Evolutionary conservation across 2,113 vertebrate species (phyloP).

Genomic region (Symphodus melops): DNA sequence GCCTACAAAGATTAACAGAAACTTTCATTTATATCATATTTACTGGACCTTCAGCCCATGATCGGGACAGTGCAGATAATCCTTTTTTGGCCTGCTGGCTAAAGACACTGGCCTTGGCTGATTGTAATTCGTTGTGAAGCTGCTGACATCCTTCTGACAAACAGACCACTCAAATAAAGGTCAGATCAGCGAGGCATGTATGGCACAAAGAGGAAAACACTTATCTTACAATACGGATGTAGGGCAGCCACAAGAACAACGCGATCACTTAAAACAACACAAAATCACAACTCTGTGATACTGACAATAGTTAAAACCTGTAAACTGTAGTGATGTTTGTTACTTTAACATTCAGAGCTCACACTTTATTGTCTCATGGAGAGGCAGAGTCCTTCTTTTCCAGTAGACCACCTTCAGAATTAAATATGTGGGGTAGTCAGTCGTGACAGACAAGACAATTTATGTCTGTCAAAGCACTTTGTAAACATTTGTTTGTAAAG

Average conservation of each 20-base stretch:
- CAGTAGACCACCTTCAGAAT: too few relatives aligned
- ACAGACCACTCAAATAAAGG: constrained; percentile 17
- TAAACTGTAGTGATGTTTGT: neutral
- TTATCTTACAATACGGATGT: neutral
- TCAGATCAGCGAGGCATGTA: constrained; percentile 26
- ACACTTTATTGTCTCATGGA: neutral
- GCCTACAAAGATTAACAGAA: neutral
- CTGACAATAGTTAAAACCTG: too few relatives aligned
- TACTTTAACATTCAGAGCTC: neutral
- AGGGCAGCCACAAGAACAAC: neutral
- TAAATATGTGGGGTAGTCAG: too few relatives aligned
- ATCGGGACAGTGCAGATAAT: neutral
- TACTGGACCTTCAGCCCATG: neutral
- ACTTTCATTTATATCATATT: neutral
- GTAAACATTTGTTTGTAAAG: too few relatives aligned
- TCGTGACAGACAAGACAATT: too few relatives aligned
- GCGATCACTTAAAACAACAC: neutral
- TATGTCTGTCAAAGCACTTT: too few relatives aligned
- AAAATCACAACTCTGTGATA: neutral
- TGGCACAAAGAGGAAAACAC: constrained; percentile 14
- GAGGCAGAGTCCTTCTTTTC: too few relatives aligned
- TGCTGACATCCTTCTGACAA: constrained; percentile 48
- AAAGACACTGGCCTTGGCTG: constrained; percentile 23
- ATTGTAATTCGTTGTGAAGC: constrained; percentile 51
- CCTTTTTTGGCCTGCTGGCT: constrained; percentile 5